A percentile compares a stretch with the other conserved stretches of the same genome.
phyloP scores from a whole-genome alignment of 2,113 vertebrate species.

The Lepisosteus osseus region DNA sequence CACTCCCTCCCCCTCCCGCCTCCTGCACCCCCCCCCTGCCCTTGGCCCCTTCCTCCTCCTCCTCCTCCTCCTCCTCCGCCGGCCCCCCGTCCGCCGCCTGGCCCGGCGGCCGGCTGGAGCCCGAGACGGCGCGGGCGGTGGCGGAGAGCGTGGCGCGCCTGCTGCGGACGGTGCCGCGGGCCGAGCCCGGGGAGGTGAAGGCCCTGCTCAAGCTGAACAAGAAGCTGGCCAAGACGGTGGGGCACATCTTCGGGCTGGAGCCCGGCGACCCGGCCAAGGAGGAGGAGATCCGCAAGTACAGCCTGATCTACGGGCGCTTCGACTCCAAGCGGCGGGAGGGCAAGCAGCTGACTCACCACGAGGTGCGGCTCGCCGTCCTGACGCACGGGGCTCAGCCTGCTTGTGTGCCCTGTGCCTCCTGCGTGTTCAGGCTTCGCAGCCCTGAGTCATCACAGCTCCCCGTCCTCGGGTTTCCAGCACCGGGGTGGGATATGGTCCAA shows the following conservation, averaged over 20 bases:
- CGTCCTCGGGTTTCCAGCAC: no score
- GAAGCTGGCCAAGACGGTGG: constrained; percentile 87
- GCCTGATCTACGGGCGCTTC: constrained; percentile 90
- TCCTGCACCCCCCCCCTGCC: constrained; percentile 66
- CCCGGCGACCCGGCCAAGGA: constrained; percentile 80
- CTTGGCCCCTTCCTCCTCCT: constrained; percentile 58
- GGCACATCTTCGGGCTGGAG: constrained; percentile 90
- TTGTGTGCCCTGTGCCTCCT: no score
- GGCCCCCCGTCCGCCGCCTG: constrained; percentile 48
- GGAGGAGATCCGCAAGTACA: constrained; percentile 92
- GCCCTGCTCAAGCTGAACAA: constrained; percentile 88
- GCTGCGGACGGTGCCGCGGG: constrained; percentile 78
- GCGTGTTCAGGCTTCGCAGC: no score
- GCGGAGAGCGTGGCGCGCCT: constrained; percentile 83
- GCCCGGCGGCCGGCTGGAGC: constrained; percentile 72
- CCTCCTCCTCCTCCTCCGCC: constrained; percentile 48
- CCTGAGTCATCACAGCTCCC: no score
- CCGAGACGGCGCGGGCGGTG: constrained; percentile 76
- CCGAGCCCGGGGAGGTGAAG: constrained; percentile 73
- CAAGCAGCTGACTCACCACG: constrained; percentile 90
- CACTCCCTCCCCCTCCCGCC: constrained; percentile 60
- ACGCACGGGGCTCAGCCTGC: no score
- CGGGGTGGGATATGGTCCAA: no score
- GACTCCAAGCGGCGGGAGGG: constrained; percentile 90
- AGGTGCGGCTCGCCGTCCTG: constrained; percentile 64